Conservation (phyloP, 2,113 vertebrate species). For the Dipodomys stephensi region DNA sequence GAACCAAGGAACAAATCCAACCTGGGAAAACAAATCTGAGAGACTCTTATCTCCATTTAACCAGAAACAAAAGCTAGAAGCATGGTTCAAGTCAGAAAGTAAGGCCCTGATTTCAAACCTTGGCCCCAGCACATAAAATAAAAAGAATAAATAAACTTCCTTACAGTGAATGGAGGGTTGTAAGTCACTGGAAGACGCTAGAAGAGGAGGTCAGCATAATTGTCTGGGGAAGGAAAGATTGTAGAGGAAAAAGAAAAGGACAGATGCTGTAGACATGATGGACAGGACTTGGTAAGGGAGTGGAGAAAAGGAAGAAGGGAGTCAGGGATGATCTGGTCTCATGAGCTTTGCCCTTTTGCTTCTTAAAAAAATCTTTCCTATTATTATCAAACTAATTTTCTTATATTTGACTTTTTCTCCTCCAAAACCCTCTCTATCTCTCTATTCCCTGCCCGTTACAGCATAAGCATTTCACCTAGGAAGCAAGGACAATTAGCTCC, state of each 20-base stretch:
- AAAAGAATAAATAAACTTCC: background rate
- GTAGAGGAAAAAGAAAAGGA: background rate
- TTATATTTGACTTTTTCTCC: background rate
- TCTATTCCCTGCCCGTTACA: background rate
- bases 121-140: background rate
- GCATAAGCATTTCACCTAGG: too few species aligned
- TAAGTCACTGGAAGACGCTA: background rate
- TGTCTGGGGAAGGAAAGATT: background rate
- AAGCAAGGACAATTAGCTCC: background rate
- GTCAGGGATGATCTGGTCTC: too few species aligned
- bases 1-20: too few species aligned
- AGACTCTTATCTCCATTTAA: too few species aligned
- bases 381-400: background rate
- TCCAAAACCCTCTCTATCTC: background rate
- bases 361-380: background rate
- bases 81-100: too few species aligned
- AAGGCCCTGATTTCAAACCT: too few species aligned
- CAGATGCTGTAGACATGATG: background rate
- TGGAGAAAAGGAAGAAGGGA: too few species aligned
- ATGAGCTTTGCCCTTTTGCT: background rate
- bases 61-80: too few species aligned
- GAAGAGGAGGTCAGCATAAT: background rate
- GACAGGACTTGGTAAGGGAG: background rate
- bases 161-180: background rate
- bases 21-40: too few species aligned